Base-by-base conservation (phyloP, 2,797 vertebrate species). In the Sebastes minor region DNA sequence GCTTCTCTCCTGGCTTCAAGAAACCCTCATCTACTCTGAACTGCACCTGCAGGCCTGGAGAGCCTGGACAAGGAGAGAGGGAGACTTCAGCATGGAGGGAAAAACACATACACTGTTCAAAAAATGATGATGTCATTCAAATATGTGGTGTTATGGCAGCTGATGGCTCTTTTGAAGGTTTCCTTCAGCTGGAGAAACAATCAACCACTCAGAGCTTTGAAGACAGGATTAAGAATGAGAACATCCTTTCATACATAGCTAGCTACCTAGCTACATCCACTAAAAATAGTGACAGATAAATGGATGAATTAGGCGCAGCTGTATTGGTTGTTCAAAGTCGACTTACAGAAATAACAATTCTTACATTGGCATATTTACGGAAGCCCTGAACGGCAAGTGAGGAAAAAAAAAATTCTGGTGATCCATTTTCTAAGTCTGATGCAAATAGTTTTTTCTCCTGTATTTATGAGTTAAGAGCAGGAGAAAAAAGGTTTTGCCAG, bases 31-130 rank as follows among this genome's bases (percentile, higher is more conserved):
- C 97, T 38, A 97, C 97, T 90, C 93, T 85, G 91, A 97, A 99
- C 89, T 95, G 95, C 64, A 97, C 89, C 93, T 98, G 97, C 76
- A 97, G 93, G 14, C 99, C 98, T 0, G 97, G 97, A 5, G 93
- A 82, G 2, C 87, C 99, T 99, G 89, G 12, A 65, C 8, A 49
- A 74, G 27, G 22, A 65, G 20, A 61, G 18, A 72, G 16, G 25
- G 28, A 75, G 10, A 56, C 33, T 16, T 83, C 6, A 81, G 35
- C 23, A 55, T 18, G 12, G 68, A 42, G 27, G 22, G 16, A 38
- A 38, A 22, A 42, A 23, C 22, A 69, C n/a, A 60, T 2, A 65
- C 11, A 62, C 9, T 59, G 38, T 60, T 76, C 22, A 55, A 27
- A 81, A 81, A 57, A 52, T 35, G 13, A 71, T 28, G 8, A 42